Evolutionary conservation across 1,140 invertebrate species (phyloP).

Genomic region (Helicoverpa armigera): DNA sequence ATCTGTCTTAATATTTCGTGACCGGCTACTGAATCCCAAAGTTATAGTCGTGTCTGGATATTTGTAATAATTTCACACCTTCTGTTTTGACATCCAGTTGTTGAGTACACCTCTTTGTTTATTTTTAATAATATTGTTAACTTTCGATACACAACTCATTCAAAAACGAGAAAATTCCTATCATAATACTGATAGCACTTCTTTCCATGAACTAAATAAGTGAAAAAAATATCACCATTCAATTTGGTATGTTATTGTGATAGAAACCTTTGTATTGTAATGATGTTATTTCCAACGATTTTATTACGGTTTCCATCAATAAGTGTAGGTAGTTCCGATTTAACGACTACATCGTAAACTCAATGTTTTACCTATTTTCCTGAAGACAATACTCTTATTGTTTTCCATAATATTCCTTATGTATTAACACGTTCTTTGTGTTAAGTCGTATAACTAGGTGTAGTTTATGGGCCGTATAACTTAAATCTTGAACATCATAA

Average conservation of each 20-base stretch:
- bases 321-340: background rate
- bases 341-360: slow-evolving; percentile 19
- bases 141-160: too few species aligned
- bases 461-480: background rate
- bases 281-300: background rate
- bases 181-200: too few species aligned
- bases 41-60: background rate
- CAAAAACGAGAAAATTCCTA: too few species aligned
- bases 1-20: background rate
- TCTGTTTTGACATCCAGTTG: too few species aligned
- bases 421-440: background rate
- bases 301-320: slow-evolving; percentile 26
- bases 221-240: background rate
- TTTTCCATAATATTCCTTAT: background rate
- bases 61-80: too few species aligned
- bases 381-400: background rate
- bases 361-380: background rate
- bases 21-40: background rate
- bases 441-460: background rate
- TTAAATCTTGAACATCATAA: too few species aligned
- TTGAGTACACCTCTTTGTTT: too few species aligned
- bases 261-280: background rate
- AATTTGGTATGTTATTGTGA: background rate
- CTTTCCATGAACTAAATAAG: too few species aligned
- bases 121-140: too few species aligned